These are phyloP conservation scores for Gymnopithys bicolor DNA, from an alignment of 2,797 vertebrate genomes.

Conservation along the genomic window DNA sequence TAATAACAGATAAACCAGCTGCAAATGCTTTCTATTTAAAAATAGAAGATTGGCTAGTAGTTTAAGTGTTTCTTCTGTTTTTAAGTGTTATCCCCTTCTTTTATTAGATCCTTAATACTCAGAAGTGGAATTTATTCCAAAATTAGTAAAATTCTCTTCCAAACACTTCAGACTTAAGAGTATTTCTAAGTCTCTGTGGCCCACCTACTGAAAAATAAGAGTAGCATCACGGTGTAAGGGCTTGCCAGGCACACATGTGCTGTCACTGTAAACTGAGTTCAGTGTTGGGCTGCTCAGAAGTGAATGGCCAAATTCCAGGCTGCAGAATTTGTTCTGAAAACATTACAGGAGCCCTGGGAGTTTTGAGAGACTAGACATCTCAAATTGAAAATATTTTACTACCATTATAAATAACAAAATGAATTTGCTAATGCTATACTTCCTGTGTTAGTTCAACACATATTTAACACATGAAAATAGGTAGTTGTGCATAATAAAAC, in stretches of 20 bases:
- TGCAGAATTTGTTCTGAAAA: background rate
- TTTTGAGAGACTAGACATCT: background rate
- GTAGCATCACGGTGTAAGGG: fast-evolving
- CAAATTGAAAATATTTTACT: background rate
- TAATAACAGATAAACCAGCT: background rate
- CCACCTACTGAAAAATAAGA: background rate
- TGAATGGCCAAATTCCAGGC: fast-evolving
- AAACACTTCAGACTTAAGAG: background rate
- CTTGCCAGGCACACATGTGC: background rate
- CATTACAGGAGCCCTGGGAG: background rate
- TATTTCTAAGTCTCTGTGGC: background rate
- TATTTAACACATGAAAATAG: background rate
- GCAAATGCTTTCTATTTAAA: background rate
- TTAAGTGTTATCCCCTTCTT: background rate
- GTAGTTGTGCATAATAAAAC: background rate
- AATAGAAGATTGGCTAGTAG: background rate
- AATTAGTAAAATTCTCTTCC: background rate
- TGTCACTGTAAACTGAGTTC: background rate
- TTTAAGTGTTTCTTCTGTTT: background rate
- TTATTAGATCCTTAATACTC: background rate
- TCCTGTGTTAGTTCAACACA: background rate
- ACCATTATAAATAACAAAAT: background rate
- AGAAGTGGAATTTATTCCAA: background rate
- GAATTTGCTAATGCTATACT: background rate
- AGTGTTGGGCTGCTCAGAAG: background rate